Evolutionary conservation across 2,888 invertebrate genomes (phyloP), one percentile per base, ranked within the genome.

Genomic region (Mactromeris polynyma): DNA sequence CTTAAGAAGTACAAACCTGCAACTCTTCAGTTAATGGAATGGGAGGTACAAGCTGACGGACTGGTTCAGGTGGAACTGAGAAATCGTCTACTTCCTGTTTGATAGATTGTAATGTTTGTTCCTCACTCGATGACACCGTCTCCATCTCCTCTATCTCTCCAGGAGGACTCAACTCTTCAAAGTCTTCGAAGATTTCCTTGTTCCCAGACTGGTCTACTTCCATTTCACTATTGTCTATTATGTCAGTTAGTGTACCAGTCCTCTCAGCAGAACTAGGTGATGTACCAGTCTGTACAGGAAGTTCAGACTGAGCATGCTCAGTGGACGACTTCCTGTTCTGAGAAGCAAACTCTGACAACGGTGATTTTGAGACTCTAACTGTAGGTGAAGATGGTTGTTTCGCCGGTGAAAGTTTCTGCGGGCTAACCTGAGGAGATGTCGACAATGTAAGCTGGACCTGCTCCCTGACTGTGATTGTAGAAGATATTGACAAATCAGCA

Each of bases 81-180:
- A 83, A 87, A 9, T 86, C 86, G 11, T 79, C 85, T n/a, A 87
- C 87, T 80, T 90, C 90, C 73, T 85, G 83, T 81, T 90, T 90
- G 9, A 90, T 83, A 81, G 64, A 69, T 81, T 84, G 88, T 4
- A 58, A 40, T 7, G 42, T 36, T 31, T 19, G n/a, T 31, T 86
- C 86, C 26, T n/a, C 64, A 38, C 81, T 90, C 14, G 84, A 64
- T 7, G 88, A 86, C 2, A 73, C 79, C 19, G 31, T 80, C 42
- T 82, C 83, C 73, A 84, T 87, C 36, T 85, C 86, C 33, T 83
- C 86, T 11, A 78, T 78, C 31, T 40, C 86, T 33, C 69, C 83
- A 46, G 83, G 83, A 58, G 87, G 58, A 87, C 83, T 77, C 21
- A 87, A 40, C 58, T 89, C 83, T 78, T 89, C 89, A 64, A 38